Evolutionary conservation across 2,797 vertebrate genomes (phyloP), one percentile per base, ranked within the genome.

Genomic region (Pseudomugil gertrudae): DNA sequence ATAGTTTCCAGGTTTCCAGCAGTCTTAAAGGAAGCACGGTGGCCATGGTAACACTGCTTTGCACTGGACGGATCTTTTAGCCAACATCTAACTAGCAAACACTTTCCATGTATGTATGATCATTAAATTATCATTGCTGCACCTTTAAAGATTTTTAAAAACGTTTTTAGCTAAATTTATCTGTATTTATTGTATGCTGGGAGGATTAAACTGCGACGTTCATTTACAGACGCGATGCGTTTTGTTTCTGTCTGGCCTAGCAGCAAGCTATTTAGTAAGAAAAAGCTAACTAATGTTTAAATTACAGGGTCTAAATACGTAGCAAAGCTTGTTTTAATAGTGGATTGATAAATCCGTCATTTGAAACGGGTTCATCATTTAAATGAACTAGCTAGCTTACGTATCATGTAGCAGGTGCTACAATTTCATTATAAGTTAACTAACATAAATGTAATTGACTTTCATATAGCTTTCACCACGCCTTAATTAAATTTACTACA

Each of bases 1-100:
- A 5, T 45, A 27, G 59, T 73, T 71, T 13, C 79, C 11, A 81
- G 32, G 5, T 50, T 62, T 1, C 15, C 7, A 11, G 3, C 0
- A 3, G 62, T 40, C 30, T 0, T 80, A 78, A 91, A 89, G 0
- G 80, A 81, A 85, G 9, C 90, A 50, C 43, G 11, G 27, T 19
- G 10, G 59, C 94, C 93, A 94, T 94, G 93, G 94, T 86, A 94
- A 95, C 93, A 89, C 65, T n/a, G 5, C 50, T 64, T 69, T 59
- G 30, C n/a, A 66, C 73, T 19, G 66, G 69, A 82, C 69, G 52
- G 24, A 55, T 63, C 63, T 78, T 51, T 73, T 47, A 55, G 32
- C 10, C 8, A 3, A 57, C 64, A 33, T 26, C 10, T 19, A 55
- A 9, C 58, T 74, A 76, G 63, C 64, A 66, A 53, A 48, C 43